Base-by-base conservation (phyloP, 2,888 invertebrate species). In the Sepioteuthis lessoniana region DNA sequence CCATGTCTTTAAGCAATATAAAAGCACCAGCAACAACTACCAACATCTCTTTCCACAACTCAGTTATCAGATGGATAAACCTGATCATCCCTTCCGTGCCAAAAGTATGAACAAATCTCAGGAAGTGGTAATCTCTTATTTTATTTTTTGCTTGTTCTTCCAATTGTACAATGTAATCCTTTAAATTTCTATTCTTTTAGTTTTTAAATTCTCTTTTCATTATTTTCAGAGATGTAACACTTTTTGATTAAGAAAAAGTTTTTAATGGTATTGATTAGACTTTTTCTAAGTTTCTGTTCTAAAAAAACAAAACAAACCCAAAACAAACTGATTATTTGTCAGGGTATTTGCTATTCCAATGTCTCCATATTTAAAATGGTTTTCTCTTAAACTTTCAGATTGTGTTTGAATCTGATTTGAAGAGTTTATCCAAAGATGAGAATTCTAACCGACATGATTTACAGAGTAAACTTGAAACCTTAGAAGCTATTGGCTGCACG, bases 401-500 rank as follows among this genome's bases (percentile, higher is more conserved):
- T 76, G n/a, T 60, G 31, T 31, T 76, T 35, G 76, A 76, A 76
- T 35, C 16, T n/a, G 76, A 76, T n/a, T 76, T 76, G n/a, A 13
- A 76, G 19, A 35, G 13, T 76, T 76, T 76, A n/a, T 76, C 76
- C 16, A 76, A 76, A 76, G n/a, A n/a, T 13, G n/a, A 10, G n/a
- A 76, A 35, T 76, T 16, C n/a, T 2, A 35, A 25, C 2, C 94
- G 94, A 37, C 93, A 94, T 91, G 93, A 93, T 38, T 93, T 95
- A 16, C 94, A 94, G 91, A 94, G 94, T n/a, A 94, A 94, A 46
- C 94, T 95, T 19, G 95, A 94, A 47, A 94, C 94, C 0, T 94
- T 95, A 25, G 94, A 94, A 38, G 94, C 92, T 35, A 42, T 95
- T 13, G 95, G 95, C 2, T 94, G 94, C 42, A 92, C 94, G 90